Percentiles rank a stretch among this genome's conserved stretches.
phyloP scores from a whole-genome alignment of 1,140 invertebrate genomes.

The Grapholita molesta region DNA sequence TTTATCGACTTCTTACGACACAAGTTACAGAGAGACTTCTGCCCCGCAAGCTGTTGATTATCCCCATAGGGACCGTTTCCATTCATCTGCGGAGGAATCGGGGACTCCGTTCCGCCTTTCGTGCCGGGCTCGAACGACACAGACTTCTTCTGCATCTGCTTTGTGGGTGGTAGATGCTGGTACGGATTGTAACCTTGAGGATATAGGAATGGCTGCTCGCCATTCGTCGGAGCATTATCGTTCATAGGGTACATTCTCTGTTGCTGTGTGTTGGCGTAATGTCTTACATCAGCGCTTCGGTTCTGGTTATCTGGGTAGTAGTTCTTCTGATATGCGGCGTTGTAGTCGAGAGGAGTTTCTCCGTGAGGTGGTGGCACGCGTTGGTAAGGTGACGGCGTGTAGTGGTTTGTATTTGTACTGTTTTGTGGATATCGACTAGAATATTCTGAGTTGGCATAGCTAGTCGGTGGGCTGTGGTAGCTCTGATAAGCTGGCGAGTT shows the following conservation, averaged over 20 bases:
- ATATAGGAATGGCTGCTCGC: slow-evolving; percentile 47
- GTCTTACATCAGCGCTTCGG: slow-evolving; percentile 42
- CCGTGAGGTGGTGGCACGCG: slow-evolving; percentile 78
- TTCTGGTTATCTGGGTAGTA: slow-evolving; percentile 51
- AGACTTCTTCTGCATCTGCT: slow-evolving; percentile 80
- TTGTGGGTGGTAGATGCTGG: slow-evolving; percentile 77
- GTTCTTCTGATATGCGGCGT: slow-evolving; percentile 60
- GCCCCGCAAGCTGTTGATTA: slow-evolving; percentile 43
- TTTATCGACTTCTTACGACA: slow-evolving; percentile 90
- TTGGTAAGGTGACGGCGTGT: slow-evolving; percentile 76
- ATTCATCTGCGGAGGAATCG: slow-evolving; percentile 75
- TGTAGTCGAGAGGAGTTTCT: slow-evolving; percentile 60
- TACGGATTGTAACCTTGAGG: slow-evolving; percentile 78
- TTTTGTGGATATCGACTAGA: slow-evolving; percentile 67
- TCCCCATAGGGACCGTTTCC: slow-evolving; percentile 34
- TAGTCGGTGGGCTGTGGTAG: slow-evolving; percentile 70
- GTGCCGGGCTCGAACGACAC: slow-evolving; percentile 84
- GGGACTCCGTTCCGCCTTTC: slow-evolving; percentile 79
- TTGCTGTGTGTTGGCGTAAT: slow-evolving; percentile 52
- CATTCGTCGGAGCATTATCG: slow-evolving; percentile 37
- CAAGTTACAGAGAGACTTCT: slow-evolving; percentile 85
- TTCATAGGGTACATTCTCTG: slow-evolving; percentile 49
- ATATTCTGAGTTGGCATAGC: slow-evolving; percentile 66
- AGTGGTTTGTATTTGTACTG: slow-evolving; percentile 53
- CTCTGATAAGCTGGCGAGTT: slow-evolving; percentile 69